Conservation (phyloP, 92 coral and sea anemone genomes). For the Chrysogorgia sp. region DNA sequence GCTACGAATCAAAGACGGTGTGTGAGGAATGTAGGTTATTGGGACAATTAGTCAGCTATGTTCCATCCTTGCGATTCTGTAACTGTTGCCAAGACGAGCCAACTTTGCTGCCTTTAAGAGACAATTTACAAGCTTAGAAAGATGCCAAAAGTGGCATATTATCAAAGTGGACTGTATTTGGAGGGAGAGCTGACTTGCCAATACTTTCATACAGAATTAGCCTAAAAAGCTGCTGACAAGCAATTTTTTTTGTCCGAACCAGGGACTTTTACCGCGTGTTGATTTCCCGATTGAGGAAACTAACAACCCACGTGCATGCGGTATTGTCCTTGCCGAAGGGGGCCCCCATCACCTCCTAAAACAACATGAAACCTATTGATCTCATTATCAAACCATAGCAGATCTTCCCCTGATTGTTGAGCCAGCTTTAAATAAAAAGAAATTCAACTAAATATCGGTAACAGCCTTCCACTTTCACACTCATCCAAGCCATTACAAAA, state of each 20-base stretch:
- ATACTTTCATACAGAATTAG: constrained; percentile 61
- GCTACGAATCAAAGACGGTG: no score
- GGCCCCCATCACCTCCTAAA: no score
- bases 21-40: no score
- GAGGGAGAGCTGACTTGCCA: constrained; percentile 55
- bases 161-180: constrained; percentile 53
- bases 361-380: constrained; percentile 66
- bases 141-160: constrained; percentile 55
- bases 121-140: constrained; percentile 66
- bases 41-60: no score
- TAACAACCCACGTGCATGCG: no score
- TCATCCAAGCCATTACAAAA: constrained; percentile 69
- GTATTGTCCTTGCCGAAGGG: no score
- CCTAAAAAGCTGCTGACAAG: constrained; percentile 66
- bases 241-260: no score
- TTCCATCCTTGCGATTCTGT: no score
- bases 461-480: constrained; percentile 62
- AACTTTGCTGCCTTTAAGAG: no score
- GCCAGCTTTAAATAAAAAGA: constrained; percentile 56
- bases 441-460: constrained; percentile 56
- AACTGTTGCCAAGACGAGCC: constrained; percentile 65
- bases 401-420: constrained; percentile 50
- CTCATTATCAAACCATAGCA: no score
- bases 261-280: no score
- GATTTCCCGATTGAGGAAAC: constrained; percentile 74